Evolutionary conservation across 2,113 vertebrate genomes (phyloP), one percentile per base, ranked within the genome.

Genomic region (Osmerus eperlanus): DNA sequence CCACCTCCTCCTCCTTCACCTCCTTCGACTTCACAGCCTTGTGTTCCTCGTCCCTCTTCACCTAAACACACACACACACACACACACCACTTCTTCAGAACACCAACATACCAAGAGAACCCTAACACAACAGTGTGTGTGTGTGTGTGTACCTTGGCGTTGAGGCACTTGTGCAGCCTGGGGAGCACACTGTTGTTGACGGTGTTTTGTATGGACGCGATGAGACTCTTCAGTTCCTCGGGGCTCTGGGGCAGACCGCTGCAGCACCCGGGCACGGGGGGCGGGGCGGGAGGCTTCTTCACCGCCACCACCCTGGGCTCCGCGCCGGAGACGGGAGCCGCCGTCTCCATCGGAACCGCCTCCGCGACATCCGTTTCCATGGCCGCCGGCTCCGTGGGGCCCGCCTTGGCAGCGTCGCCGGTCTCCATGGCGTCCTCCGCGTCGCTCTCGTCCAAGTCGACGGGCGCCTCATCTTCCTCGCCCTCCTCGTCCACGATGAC

Each of bases 1-100:
- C 92, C n/a, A 98, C 95, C 71, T 98, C 96, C 21, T 99, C 97
- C 0, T 98, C 95, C 62, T 96, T 96, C 78, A 96, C 94, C 0
- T 91, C 86, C 13, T 91, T 98, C 0, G 95, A 97, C 83, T 95
- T 98, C 72, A 95, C 91, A 1, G 90, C 83, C 79, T 99, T 99
- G 87, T 98, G 97, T 32, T 99, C 96, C 23, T 97, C 95, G 0
- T 99, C 97, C 65, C 95, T 91, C 83, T 95, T 95, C 28, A 96
- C 91, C 97, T 99, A 25, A 0, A 87, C 81, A n/a, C 18, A 71
- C 65, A 61, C 32, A 41, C 36, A 32, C 29, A n/a, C n/a, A n/a
- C n/a, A 21, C 25, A 67, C n/a, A 52, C 8, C 23, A 72, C 19
- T n/a, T 65, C 14, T 25, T 19, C 29, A 55, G n/a, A 64, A 58